These are phyloP conservation scores for Apodemia duryi DNA, from an alignment of 2,888 invertebrate species.

Conservation along the genomic window DNA sequence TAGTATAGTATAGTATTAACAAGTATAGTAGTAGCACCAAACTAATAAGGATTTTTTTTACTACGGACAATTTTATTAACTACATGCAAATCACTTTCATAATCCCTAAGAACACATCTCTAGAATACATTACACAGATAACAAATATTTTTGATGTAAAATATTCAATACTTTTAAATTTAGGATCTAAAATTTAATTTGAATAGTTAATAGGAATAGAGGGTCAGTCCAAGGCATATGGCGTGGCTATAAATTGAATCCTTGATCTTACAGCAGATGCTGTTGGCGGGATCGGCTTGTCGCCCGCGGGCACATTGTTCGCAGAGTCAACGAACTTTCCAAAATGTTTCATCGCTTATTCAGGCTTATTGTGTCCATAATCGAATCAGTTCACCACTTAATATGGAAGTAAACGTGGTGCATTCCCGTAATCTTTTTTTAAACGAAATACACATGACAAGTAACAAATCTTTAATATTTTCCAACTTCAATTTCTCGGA, in stretches of 20 bases:
- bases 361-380: conserved; percentile 75
- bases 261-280: conserved; percentile 62
- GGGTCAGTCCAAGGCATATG: conserved; percentile 43
- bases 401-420: conserved; percentile 63
- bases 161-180: too few relatives aligned
- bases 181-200: neutral
- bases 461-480: conserved; percentile 28
- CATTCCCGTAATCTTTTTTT: conserved; percentile 57
- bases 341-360: conserved; percentile 72
- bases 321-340: conserved; percentile 73
- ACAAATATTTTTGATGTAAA: too few relatives aligned
- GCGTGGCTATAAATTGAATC: conserved; percentile 57
- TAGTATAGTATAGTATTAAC: too few relatives aligned
- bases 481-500: conserved; percentile 21
- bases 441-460: conserved; percentile 45
- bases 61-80: too few relatives aligned
- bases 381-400: conserved; percentile 67
- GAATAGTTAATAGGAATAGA: conserved; percentile 17
- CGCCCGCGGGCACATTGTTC: conserved; percentile 64
- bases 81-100: too few relatives aligned
- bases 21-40: too few relatives aligned
- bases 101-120: too few relatives aligned
- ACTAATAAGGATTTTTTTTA: too few relatives aligned
- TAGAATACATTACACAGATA: neutral
- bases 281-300: conserved; percentile 48